Percentiles rank a stretch among this genome's conserved stretches.
Evolutionary conservation across 2,888 invertebrate genomes (phyloP).

Genomic region (Chrysotoxum bicinctum): DNA sequence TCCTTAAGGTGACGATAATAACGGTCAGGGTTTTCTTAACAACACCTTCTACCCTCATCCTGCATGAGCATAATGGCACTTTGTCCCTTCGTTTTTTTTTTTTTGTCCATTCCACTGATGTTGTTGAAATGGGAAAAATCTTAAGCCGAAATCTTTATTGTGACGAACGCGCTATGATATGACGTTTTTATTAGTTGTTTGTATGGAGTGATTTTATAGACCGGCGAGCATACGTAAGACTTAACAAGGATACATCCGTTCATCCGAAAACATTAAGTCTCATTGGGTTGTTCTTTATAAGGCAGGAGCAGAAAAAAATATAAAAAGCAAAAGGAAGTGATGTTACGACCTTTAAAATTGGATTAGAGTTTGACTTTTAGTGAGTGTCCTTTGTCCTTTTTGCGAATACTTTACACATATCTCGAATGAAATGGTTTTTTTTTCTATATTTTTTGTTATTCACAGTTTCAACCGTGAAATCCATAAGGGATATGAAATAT

Average conservation of each 20-base stretch:
- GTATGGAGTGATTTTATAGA: conserved; percentile 74
- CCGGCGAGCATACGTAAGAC: conserved; percentile 61
- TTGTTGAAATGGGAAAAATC: conserved; percentile 74
- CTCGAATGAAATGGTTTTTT: conserved; percentile 56
- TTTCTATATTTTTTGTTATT: conserved; percentile 37
- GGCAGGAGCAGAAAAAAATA: neutral
- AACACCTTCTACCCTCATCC: conserved; percentile 49
- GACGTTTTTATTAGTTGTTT: conserved; percentile 80
- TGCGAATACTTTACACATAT: conserved; percentile 35
- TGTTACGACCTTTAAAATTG: conserved; percentile 77
- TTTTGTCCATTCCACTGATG: conserved; percentile 57
- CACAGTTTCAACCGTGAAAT: conserved; percentile 68
- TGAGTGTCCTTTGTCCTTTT: conserved; percentile 70
- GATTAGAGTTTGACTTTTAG: conserved; percentile 76
- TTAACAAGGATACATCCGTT: conserved; percentile 71
- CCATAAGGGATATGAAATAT: conserved; percentile 63
- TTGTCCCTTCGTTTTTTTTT: conserved; percentile 44
- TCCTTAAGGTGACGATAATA: conserved; percentile 56
- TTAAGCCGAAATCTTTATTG: conserved; percentile 75
- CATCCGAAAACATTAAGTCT: conserved; percentile 66
- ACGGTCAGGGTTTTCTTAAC: conserved; percentile 59
- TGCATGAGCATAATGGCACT: conserved; percentile 53
- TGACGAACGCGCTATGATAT: conserved; percentile 77
- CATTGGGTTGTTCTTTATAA: conserved; percentile 59
- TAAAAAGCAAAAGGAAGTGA: conserved; percentile 40